Conservation (phyloP, 2,797 vertebrate genomes). For the Sebastes vulpes region DNA sequence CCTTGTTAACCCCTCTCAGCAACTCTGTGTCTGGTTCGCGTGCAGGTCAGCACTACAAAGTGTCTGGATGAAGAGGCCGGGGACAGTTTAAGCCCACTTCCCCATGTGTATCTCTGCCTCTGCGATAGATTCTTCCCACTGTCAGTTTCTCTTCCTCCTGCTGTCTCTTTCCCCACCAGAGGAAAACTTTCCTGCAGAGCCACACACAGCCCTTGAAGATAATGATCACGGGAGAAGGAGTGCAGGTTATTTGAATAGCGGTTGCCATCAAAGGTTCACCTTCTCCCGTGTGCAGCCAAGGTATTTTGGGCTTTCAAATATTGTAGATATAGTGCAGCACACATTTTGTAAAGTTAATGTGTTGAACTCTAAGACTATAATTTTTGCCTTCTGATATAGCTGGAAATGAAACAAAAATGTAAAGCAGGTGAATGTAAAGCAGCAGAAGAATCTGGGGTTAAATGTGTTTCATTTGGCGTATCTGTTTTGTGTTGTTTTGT, state of each 20-base stretch:
- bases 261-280: constrained; percentile 9
- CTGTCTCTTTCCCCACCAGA: constrained; percentile 18
- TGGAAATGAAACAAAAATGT: not conserved
- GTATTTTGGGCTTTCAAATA: constrained; percentile 26
- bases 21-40: constrained; percentile 41
- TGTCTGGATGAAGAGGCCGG: constrained; percentile 64
- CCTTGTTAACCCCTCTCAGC: constrained; percentile 76
- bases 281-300: constrained; percentile 4
- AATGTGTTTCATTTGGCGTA: not conserved
- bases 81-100: constrained; percentile 72
- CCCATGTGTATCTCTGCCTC: constrained; percentile 29
- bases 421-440: not conserved
- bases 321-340: not conserved
- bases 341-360: constrained; percentile 1
- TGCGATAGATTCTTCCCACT: constrained; percentile 56
- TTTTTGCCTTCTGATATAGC: not conserved
- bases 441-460: not conserved
- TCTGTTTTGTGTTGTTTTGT: not conserved
- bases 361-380: not conserved
- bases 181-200: constrained; percentile 37
- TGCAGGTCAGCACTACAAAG: constrained; percentile 69
- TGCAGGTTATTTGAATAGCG: constrained; percentile 29
- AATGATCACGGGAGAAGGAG: constrained; percentile 37
- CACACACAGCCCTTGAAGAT: constrained; percentile 37
- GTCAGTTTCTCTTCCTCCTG: constrained; percentile 42